A percentile compares a stretch with the other conserved stretches of the same genome.
These are phyloP conservation scores for Otolemur crassicaudatus DNA, from an alignment of 2,797 vertebrate genomes.

Conservation along the genomic window DNA sequence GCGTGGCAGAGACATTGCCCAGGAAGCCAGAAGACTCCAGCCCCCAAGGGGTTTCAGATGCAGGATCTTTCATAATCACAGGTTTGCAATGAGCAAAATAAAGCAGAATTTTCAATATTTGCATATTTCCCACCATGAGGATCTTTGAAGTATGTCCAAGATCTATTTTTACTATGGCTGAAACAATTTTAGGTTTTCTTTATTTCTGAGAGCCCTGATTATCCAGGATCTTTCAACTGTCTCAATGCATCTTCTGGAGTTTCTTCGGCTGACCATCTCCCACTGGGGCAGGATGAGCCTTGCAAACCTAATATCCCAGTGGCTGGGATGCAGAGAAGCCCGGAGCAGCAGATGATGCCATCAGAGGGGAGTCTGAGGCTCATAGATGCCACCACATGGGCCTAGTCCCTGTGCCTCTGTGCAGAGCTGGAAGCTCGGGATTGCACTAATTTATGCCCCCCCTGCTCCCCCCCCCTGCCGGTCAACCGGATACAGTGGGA, in stretches of 20 bases:
- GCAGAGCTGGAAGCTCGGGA: not conserved
- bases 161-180: not conserved
- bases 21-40: not conserved
- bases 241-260: not conserved
- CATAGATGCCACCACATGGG: fast-evolving
- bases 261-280: not conserved
- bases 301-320: not conserved
- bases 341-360: not conserved
- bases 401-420: not conserved
- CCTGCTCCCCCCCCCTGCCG: too few relatives aligned
- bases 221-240: not conserved
- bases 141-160: not conserved
- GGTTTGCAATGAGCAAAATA: not conserved
- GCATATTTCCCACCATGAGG: not conserved
- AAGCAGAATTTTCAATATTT: not conserved
- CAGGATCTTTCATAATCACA: not conserved
- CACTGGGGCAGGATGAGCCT: not conserved
- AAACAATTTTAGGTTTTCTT: not conserved
- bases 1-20: not conserved
- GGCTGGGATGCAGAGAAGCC: not conserved
- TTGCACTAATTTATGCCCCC: not conserved
- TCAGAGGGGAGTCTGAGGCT: not conserved
- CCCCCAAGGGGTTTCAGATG: not conserved
- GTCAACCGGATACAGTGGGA: not conserved
- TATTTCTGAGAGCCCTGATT: not conserved